Conservation (phyloP, 2,888 invertebrate species). For the Erebia aethiops region DNA sequence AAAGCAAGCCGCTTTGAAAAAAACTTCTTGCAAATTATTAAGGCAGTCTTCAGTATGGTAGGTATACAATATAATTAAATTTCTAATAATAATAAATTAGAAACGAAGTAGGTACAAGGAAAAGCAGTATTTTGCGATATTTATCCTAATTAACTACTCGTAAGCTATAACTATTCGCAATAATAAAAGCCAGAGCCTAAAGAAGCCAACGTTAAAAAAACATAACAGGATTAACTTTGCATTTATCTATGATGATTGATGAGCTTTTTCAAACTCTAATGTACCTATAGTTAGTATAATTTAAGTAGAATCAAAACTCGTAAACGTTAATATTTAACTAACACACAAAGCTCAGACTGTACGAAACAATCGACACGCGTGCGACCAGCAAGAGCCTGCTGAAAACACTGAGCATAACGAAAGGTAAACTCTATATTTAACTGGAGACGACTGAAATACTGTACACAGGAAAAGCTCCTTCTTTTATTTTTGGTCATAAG, state of each 20-base stretch:
- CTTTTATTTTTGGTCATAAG: neutral
- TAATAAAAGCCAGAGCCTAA: too few species aligned
- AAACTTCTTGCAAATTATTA: too few species aligned
- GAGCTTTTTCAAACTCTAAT: too few species aligned
- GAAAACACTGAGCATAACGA: slow-evolving; percentile 29
- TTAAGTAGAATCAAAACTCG: neutral
- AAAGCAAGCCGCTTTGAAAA: too few species aligned
- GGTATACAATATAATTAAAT: neutral
- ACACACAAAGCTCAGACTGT: neutral
- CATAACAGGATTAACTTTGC: too few species aligned
- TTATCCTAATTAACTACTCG: neutral
- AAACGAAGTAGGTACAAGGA: neutral
- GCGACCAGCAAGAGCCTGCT: slow-evolving; percentile 32
- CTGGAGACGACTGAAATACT: slow-evolving; percentile 27
- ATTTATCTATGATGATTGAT: neutral
- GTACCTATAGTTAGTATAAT: too few species aligned
- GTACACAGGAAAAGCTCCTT: slow-evolving; percentile 17
- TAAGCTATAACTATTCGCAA: too few species aligned
- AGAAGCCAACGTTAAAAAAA: too few species aligned
- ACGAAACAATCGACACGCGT: slow-evolving; percentile 24
- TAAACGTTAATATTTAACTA: neutral
- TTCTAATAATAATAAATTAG: neutral
- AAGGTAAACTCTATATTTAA: slow-evolving; percentile 35
- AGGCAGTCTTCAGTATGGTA: neutral
- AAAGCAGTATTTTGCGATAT: neutral